These are phyloP conservation scores for Polymixis lichenea DNA, from an alignment of 2,888 invertebrate species.

Conservation along the genomic window DNA sequence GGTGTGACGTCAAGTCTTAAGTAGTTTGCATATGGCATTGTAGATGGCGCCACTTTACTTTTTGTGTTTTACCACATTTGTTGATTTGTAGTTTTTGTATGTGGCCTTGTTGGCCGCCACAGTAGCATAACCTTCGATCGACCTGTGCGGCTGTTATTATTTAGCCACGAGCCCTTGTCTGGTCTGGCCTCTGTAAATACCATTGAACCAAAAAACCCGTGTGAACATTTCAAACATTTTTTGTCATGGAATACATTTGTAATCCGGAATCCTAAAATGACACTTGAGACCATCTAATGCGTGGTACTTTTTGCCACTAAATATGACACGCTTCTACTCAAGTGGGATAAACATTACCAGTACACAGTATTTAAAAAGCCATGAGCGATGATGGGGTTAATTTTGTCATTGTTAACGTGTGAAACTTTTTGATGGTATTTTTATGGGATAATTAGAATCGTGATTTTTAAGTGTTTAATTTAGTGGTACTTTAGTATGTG, in stretches of 20 bases:
- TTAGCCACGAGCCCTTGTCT: neutral
- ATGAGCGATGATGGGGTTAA: conserved; percentile 62
- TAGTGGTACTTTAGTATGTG: conserved; percentile 27
- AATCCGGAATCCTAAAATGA: conserved; percentile 72
- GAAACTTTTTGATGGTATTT: conserved; percentile 43
- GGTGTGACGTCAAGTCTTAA: no score
- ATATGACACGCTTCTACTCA: conserved; percentile 80
- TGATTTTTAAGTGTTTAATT: conserved; percentile 37
- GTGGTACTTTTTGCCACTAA: conserved; percentile 69
- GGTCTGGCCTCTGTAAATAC: no score
- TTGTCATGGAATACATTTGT: conserved; percentile 39
- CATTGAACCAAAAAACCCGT: conserved; percentile 51
- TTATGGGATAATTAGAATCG: conserved; percentile 47
- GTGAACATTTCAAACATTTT: conserved; percentile 51
- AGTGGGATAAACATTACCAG: conserved; percentile 83
- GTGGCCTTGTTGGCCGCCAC: no score
- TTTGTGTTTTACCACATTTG: no score
- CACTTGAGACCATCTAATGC: conserved; percentile 69
- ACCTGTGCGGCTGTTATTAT: neutral
- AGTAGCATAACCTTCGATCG: neutral
- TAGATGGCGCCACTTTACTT: no score
- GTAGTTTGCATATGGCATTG: no score
- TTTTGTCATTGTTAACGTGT: conserved; percentile 59
- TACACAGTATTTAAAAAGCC: conserved; percentile 76
- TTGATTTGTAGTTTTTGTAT: no score